Evolutionary conservation across 2,113 vertebrate species (phyloP).

Genomic region (Motacilla tschutschensis): DNA sequence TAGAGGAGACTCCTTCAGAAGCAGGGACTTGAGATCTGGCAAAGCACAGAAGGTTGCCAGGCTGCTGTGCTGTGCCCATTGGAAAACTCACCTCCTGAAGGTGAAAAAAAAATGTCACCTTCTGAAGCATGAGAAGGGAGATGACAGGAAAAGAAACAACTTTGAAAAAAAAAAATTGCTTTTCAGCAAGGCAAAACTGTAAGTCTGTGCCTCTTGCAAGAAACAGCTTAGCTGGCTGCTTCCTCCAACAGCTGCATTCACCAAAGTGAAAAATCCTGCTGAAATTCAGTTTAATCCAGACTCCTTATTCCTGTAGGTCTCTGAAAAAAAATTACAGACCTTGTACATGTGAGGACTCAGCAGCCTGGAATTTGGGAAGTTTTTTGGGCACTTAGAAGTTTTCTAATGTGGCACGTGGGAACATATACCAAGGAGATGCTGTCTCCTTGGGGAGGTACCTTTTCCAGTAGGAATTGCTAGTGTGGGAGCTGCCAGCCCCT

Average conservation of each 20-base stretch:
- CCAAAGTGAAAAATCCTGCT: not conserved
- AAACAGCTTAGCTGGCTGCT: not conserved
- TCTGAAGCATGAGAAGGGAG: not conserved
- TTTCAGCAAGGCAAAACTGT: not conserved
- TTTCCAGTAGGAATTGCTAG: accelerated
- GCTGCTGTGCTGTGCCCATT: not conserved
- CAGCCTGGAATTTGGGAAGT: not conserved
- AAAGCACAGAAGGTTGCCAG: not conserved
- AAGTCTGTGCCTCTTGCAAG: not conserved
- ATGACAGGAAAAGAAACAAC: not conserved
- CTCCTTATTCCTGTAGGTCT: not conserved
- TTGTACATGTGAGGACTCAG: not conserved
- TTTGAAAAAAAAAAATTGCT: not conserved
- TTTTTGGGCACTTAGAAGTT: not conserved
- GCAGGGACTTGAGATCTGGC: not conserved
- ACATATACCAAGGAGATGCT: accelerated
- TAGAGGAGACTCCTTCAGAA: not conserved
- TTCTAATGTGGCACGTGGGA: accelerated
- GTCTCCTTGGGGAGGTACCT: accelerated
- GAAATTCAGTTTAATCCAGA: not conserved
- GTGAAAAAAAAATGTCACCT: not conserved
- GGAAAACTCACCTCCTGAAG: not conserved
- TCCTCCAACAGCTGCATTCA: not conserved
- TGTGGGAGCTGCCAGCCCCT: not conserved
- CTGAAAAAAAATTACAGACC: not conserved